Evolutionary conservation across 2,888 invertebrate genomes (phyloP).

Genomic region (Rhagophthalmus giganteus): DNA sequence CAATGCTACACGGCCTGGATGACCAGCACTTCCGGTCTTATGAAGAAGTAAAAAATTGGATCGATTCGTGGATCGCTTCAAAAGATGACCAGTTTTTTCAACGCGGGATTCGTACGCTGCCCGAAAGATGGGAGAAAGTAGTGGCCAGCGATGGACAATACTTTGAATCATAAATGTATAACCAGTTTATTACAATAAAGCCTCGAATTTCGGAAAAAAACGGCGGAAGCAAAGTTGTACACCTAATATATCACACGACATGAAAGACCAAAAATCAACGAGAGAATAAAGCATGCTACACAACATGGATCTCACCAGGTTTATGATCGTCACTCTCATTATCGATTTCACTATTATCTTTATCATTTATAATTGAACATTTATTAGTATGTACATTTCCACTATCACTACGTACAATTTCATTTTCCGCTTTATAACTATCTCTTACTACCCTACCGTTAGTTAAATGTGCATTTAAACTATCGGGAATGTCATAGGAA

Average conservation of each 20-base stretch:
- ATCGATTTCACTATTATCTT: slow-evolving; percentile 11
- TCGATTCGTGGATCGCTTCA: too few species aligned
- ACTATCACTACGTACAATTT: slow-evolving; percentile 31
- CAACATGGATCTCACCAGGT: slow-evolving; percentile 47
- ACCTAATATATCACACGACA: not conserved
- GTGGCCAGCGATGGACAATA: too few species aligned
- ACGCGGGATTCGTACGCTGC: too few species aligned
- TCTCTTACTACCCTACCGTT: slow-evolving; percentile 18
- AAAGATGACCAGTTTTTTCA: too few species aligned
- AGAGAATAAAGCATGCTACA: slow-evolving; percentile 36
- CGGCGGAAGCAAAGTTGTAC: too few species aligned
- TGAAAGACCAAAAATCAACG: not conserved
- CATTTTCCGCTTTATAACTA: slow-evolving; percentile 11
- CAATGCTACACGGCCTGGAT: too few species aligned
- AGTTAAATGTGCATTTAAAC: slow-evolving; percentile 13
- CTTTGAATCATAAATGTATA: too few species aligned
- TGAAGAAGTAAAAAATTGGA: too few species aligned
- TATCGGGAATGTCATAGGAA: slow-evolving; percentile 34
- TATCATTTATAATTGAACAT: slow-evolving; percentile 31
- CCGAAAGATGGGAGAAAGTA: too few species aligned
- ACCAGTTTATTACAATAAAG: too few species aligned
- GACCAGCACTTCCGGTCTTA: too few species aligned
- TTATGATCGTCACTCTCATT: slow-evolving; percentile 36
- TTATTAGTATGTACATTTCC: slow-evolving; percentile 32
- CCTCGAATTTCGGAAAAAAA: too few species aligned